Base-by-base conservation (phyloP, 2,888 invertebrate genomes). In the Diachrysia chrysitis region DNA sequence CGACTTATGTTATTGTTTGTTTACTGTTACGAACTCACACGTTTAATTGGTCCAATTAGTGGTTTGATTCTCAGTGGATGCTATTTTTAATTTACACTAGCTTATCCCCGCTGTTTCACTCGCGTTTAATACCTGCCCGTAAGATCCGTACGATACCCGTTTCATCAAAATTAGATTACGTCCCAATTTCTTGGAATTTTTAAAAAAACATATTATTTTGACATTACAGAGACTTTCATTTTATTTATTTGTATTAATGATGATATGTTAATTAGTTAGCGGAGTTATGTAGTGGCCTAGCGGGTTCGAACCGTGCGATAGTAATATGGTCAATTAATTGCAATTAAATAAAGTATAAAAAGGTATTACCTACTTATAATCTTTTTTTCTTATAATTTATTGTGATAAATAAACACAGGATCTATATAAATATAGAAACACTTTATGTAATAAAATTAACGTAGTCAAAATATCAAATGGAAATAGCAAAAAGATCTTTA, bases 21-120 rank as follows among this genome's bases (percentile, higher is more conserved):
- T 83, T 76, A 82, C 79, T 76, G 84, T 86, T 84, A 83, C 67
- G 67, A 75, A 72, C 83, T 86, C 83, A 85, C 85, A 86, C 83
- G 71, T 85, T 83, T 86, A 85, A 86, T 87, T 86, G 86, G 35
- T 73, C 73, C 76, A 81, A 79, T 79, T 81, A 71, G 60, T 70
- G 21, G 57, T 65, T 69, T 25, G 48, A 62, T 72, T 67, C 46
- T 6, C 10, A 53, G 19, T 61, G 19, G 55, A 23, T 71, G 46
- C 35, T n/a, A 48, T n/a, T 59, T 29, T 23, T 16, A 12, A 1
- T 61, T 37, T 21, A 19, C 1, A n/a, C n/a, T n/a, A n/a, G n/a
- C n/a, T n/a, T n/a, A n/a, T n/a, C n/a, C n/a, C n/a, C n/a, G n/a
- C n/a, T n/a, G n/a, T n/a, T n/a, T n/a, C n/a, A n/a, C n/a, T n/a